These are phyloP conservation scores for Plectropomus leopardus DNA, from an alignment of 2,113 vertebrate species.

Conservation along the genomic window DNA sequence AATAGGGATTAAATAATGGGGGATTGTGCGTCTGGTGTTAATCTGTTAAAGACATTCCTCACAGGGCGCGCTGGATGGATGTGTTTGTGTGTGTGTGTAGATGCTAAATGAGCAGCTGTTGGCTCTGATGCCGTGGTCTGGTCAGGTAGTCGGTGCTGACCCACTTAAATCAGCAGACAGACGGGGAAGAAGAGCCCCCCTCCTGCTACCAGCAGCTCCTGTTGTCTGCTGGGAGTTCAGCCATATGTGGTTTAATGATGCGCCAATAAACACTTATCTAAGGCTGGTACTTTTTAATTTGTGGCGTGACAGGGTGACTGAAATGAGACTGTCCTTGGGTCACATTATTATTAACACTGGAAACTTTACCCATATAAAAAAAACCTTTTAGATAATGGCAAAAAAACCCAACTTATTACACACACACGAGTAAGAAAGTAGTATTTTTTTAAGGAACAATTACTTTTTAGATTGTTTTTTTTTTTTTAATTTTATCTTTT, in stretches of 20 bases:
- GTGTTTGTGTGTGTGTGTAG: neutral
- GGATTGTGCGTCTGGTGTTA: slow-evolving; percentile 8
- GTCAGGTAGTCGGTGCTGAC: slow-evolving; percentile 51
- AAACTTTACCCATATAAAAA: neutral
- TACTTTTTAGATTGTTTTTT: too few relatives aligned
- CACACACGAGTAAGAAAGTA: too few relatives aligned
- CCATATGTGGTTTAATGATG: slow-evolving; percentile 57
- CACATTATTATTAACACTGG: neutral
- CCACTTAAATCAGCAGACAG: slow-evolving; percentile 51
- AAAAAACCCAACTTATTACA: too few relatives aligned
- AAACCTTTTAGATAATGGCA: too few relatives aligned
- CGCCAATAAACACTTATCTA: slow-evolving; percentile 40
- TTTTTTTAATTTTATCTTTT: too few relatives aligned
- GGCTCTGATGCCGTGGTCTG: slow-evolving; percentile 16
- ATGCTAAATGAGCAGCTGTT: slow-evolving; percentile 53
- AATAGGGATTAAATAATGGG: slow-evolving; percentile 32
- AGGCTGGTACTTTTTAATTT: slow-evolving; percentile 28
- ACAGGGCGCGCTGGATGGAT: neutral
- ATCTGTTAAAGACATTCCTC: slow-evolving; percentile 17
- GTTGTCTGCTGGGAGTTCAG: slow-evolving; percentile 38
- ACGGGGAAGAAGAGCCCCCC: neutral
- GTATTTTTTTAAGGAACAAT: too few relatives aligned
- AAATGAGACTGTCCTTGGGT: neutral
- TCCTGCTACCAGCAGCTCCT: neutral
- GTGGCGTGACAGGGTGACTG: neutral